Conservation (phyloP, 1,140 invertebrate genomes). For the Formica selysi region DNA sequence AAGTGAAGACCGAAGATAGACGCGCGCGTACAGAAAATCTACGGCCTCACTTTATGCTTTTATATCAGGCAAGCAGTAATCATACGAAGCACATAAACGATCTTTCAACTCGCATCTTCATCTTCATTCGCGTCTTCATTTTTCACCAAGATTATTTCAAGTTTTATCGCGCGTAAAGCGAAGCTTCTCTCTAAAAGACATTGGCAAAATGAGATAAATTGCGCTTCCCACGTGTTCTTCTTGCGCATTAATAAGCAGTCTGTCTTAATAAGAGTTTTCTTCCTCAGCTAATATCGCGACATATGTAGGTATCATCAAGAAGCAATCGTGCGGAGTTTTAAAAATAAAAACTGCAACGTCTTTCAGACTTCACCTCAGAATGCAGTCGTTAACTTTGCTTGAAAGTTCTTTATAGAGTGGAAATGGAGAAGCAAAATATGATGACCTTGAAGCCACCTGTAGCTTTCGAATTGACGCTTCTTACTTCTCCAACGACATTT, state of each 20-base stretch:
- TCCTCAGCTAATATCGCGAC: background rate
- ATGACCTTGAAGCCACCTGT: slow-evolving; percentile 28
- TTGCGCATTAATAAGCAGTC: slow-evolving; percentile 7
- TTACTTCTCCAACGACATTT: slow-evolving; percentile 16
- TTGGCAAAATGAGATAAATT: slow-evolving; percentile 44
- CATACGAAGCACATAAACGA: slow-evolving; percentile 39
- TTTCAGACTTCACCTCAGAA: background rate
- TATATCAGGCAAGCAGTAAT: slow-evolving; percentile 52
- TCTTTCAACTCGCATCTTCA: slow-evolving; percentile 54
- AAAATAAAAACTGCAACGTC: background rate
- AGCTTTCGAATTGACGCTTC: slow-evolving; percentile 35
- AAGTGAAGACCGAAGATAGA: slow-evolving; percentile 44
- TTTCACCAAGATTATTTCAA: slow-evolving; percentile 24
- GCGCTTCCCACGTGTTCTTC: background rate
- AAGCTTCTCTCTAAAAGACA: slow-evolving; percentile 10
- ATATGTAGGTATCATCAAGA: background rate
- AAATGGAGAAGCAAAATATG: background rate
- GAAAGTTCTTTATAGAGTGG: background rate
- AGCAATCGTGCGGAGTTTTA: background rate
- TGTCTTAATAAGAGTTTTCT: slow-evolving; percentile 2
- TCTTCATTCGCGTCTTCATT: slow-evolving; percentile 46
- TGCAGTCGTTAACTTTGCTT: background rate
- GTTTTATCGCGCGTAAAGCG: slow-evolving; percentile 16
- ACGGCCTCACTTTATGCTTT: slow-evolving; percentile 20
- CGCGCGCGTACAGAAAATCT: slow-evolving; percentile 47